phyloP scores from a whole-genome alignment of 1,140 invertebrate species.

The Drosophila ercepeae region DNA sequence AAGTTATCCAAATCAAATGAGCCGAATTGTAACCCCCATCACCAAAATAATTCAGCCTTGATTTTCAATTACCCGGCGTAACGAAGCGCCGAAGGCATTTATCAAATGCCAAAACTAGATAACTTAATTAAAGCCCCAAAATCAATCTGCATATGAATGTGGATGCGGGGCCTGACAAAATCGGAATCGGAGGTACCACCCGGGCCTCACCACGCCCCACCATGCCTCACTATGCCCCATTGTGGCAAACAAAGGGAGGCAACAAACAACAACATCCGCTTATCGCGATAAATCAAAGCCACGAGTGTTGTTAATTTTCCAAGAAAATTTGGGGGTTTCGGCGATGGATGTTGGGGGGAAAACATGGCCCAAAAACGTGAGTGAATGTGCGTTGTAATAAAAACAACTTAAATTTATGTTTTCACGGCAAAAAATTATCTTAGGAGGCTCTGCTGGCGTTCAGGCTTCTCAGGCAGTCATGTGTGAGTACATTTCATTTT shows the following conservation, averaged over 20 bases:
- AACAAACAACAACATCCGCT: constrained; percentile 58
- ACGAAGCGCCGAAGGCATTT: constrained; percentile 46
- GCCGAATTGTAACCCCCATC: constrained; percentile 26
- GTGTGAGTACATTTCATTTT: constrained; percentile 48
- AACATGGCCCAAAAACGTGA: constrained; percentile 38
- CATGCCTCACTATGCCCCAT: too few species aligned
- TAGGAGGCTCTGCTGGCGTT: constrained; percentile 15
- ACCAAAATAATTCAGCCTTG: constrained; percentile 49
- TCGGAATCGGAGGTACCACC: constrained; percentile 6
- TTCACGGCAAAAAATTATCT: constrained; percentile 74
- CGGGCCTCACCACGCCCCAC: neutral
- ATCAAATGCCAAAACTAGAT: constrained; percentile 57
- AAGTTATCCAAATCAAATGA: neutral
- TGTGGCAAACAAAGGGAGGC: constrained; percentile 35
- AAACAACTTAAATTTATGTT: constrained; percentile 78
- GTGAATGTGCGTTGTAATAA: constrained; percentile 49
- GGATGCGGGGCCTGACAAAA: constrained; percentile 2
- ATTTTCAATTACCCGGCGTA: constrained; percentile 43
- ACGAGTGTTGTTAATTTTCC: constrained; percentile 80
- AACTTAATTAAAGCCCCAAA: constrained; percentile 68
- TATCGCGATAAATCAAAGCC: constrained; percentile 79
- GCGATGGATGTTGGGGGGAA: neutral
- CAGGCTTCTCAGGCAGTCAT: constrained; percentile 19
- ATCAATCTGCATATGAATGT: constrained; percentile 72
- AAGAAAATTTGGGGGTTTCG: constrained; percentile 59